These are phyloP conservation scores for Epinotia ramella DNA, from an alignment of 2,888 invertebrate genomes.

Conservation along the genomic window DNA sequence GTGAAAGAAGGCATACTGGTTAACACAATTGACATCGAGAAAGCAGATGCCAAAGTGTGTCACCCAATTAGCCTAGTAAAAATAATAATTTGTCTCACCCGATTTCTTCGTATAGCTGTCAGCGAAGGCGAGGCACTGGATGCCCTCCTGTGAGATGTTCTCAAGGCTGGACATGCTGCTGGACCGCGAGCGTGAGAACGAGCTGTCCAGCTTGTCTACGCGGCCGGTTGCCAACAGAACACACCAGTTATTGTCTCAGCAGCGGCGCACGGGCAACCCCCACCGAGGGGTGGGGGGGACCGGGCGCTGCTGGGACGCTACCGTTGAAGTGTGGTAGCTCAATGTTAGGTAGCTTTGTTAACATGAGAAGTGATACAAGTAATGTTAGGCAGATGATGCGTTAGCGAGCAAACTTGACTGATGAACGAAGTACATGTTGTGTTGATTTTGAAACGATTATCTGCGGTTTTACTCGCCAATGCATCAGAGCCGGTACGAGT, in stretches of 20 bases:
- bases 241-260: slow-evolving; percentile 67
- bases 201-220: slow-evolving; percentile 98
- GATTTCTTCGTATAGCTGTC: slow-evolving; percentile 97
- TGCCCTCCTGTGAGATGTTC: slow-evolving; percentile 97
- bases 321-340: neutral
- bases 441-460: neutral
- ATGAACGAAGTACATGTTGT: neutral
- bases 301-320: slow-evolving; percentile 20
- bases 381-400: neutral
- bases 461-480: slow-evolving; percentile 1
- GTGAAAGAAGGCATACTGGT: neutral
- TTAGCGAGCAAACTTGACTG: neutral
- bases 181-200: slow-evolving; percentile 98
- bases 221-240: slow-evolving; percentile 85
- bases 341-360: slow-evolving; percentile 7
- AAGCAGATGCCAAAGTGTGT: neutral
- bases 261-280: slow-evolving; percentile 18
- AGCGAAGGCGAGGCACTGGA: slow-evolving; percentile 97
- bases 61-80: neutral
- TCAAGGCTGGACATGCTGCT: slow-evolving; percentile 99
- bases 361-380: neutral
- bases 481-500: neutral
- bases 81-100: slow-evolving; percentile 85
- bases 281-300: neutral
- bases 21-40: neutral